Evolutionary conservation across 2,113 vertebrate genomes (phyloP), one percentile per base, ranked within the genome.

Genomic region (Oreochromis niloticus): DNA sequence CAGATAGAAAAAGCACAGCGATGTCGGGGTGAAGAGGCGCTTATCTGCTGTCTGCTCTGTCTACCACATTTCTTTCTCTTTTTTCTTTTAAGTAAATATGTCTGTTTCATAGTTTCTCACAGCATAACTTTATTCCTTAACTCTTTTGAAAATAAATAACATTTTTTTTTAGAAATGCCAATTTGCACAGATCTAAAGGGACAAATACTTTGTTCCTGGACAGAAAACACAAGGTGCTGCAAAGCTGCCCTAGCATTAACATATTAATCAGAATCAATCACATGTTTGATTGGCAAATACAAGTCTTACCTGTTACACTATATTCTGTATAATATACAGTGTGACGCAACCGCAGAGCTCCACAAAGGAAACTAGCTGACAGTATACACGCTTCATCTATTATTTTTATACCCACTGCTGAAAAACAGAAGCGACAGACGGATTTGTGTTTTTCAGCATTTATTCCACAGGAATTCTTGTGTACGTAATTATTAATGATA

Each of bases 401-500:
- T 84, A 85, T 92, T 80, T 94, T 92, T 89, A 89, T 80, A 50
- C 85, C 81, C 87, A 93, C 87, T 86, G 89, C 79, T 75, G 54
- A 88, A 63, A 89, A 93, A 84, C 80, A 24, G 88, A 66, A 91
- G 39, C 61, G 80, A 83, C 85, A 82, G 85, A 86, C 68, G 80
- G 88, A 88, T 9, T 52, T 78, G 75, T 85, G 57, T 87, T 89
- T 92, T 91, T 56, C 71, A 82, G 89, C 86, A 61, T 80, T 88
- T 89, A 73, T 86, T 81, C 85, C 79, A 87, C 89, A 90, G 75
- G 86, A 92, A 89, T 84, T 39, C 78, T 81, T 73, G 80, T 68
- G 86, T 90, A 89, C 61, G 87, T 94, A 94, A 92, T 94, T 93
- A 95, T 94, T 95, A 94, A 95, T 95, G 93, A 94, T 94, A 93